Percentiles rank a stretch among this genome's conserved stretches.
Conservation (phyloP, 2,113 vertebrate species). For the Daubentonia madagascariensis region DNA sequence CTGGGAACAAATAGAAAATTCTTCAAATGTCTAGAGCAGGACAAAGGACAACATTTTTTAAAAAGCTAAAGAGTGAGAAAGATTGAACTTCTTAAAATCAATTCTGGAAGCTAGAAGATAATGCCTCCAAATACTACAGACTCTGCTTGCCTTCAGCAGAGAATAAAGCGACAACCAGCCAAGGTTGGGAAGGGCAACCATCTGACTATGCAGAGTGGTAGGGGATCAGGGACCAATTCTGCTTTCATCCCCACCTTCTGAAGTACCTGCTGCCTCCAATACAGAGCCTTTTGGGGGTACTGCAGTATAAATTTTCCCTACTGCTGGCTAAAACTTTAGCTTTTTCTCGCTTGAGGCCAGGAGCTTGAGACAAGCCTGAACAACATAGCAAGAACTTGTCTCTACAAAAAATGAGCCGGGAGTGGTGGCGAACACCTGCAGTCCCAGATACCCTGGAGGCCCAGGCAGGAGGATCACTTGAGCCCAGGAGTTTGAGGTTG, state of each 20-base stretch:
- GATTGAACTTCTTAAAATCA: neutral
- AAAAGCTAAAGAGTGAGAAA: conserved; percentile 6
- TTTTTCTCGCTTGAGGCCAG: neutral
- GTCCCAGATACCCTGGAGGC: too few relatives aligned
- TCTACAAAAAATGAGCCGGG: too few relatives aligned
- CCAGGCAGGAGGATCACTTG: too few relatives aligned
- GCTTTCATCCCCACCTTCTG: neutral
- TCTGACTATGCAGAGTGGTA: neutral
- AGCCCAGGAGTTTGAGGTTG: too few relatives aligned
- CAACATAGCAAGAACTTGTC: too few relatives aligned
- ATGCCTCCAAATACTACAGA: neutral
- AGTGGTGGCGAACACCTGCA: too few relatives aligned
- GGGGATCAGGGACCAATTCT: neutral
- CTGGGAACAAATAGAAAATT: neutral
- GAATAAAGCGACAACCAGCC: neutral
- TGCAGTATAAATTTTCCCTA: neutral
- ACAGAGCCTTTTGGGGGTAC: neutral
- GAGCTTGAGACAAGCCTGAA: too few relatives aligned
- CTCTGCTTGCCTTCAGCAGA: neutral
- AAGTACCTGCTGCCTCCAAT: neutral
- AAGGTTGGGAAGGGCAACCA: neutral
- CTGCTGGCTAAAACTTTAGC: neutral
- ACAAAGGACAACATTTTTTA: neutral
- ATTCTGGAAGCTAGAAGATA: neutral
- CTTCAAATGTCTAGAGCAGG: neutral